These are phyloP conservation scores for Gila robusta DNA, from an alignment of 2,797 vertebrate genomes.

Conservation along the genomic window DNA sequence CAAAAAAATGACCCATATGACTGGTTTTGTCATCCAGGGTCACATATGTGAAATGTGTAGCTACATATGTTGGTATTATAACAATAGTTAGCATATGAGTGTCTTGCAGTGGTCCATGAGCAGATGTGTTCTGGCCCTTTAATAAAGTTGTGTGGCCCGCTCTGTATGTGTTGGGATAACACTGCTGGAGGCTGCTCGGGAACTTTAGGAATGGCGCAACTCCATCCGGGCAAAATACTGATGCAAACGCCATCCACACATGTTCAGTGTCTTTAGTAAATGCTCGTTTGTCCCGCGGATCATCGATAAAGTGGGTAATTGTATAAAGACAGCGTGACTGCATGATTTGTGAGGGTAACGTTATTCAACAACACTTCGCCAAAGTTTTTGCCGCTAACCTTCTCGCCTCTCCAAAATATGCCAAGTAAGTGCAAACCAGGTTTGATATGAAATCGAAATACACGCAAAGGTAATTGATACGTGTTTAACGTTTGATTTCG, in stretches of 20 bases:
- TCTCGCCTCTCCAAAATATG: constrained; percentile 43
- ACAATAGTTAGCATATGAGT: neutral
- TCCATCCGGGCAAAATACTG: constrained; percentile 38
- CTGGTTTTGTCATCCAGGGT: no score
- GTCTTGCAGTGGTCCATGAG: constrained; percentile 1
- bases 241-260: constrained; percentile 21
- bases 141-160: constrained; percentile 72
- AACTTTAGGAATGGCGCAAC: constrained; percentile 53
- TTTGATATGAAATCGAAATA: neutral
- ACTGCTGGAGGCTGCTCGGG: constrained; percentile 56
- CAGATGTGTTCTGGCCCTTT: constrained; percentile 75
- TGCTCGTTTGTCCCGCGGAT: neutral
- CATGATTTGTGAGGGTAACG: constrained; percentile 13
- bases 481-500: neutral
- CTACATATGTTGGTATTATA: neutral
- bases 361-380: constrained; percentile 19
- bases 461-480: neutral
- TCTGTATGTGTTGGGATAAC: constrained; percentile 55
- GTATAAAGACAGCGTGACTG: constrained; percentile 14
- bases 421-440: constrained; percentile 42
- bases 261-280: constrained; percentile 14
- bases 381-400: constrained; percentile 47
- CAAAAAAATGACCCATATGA: no score
- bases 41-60: no score
- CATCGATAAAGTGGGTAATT: constrained; percentile 8